Conservation (phyloP, 2,113 vertebrate genomes). For the Capreolus pygargus region DNA sequence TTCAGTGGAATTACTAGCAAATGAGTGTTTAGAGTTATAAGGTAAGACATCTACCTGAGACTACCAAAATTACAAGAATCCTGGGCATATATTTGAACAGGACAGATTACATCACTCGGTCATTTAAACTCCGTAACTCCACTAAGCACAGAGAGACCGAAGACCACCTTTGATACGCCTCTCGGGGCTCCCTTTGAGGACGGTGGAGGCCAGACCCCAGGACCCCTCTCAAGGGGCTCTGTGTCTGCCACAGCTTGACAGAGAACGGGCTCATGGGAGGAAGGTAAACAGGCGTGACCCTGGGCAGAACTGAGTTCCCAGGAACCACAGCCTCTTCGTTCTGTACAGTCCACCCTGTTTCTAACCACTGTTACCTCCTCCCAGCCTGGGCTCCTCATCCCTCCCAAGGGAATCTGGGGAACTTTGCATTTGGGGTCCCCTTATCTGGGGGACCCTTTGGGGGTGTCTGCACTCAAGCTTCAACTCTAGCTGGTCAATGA, state of each 20-base stretch:
- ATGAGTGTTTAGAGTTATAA: neutral
- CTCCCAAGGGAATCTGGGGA: neutral
- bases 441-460: rapidly evolving
- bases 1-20: neutral
- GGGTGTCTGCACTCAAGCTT: neutral
- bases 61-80: neutral
- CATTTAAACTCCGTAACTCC: neutral
- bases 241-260: rapidly evolving
- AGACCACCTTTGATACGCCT: rapidly evolving
- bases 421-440: rapidly evolving
- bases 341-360: neutral
- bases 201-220: rapidly evolving
- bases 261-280: rapidly evolving
- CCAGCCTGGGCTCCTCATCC: neutral
- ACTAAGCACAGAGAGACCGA: rapidly evolving
- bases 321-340: rapidly evolving
- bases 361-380: neutral
- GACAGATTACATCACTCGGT: neutral
- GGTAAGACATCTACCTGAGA: neutral
- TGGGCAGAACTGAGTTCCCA: rapidly evolving
- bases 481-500: rapidly evolving
- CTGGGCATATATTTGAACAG: neutral
- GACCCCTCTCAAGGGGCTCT: rapidly evolving
- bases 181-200: neutral
- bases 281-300: neutral